Conservation (phyloP, 2,113 vertebrate genomes). For the Bubo bubo region DNA sequence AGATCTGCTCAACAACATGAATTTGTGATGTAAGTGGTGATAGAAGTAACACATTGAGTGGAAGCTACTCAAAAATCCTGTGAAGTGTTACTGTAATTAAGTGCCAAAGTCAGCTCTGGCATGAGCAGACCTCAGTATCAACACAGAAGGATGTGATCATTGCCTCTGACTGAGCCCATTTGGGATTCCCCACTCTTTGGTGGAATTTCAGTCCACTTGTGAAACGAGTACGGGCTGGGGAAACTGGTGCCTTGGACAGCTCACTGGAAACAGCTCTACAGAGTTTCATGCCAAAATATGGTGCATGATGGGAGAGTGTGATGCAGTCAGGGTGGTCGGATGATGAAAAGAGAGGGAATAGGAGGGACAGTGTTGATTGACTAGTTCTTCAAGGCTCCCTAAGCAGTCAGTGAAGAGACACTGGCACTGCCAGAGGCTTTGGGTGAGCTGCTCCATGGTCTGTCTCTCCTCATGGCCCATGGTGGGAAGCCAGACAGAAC, state of each 20-base stretch:
- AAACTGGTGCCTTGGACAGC: not conserved
- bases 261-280: not conserved
- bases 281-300: not conserved
- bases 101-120: not conserved
- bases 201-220: not conserved
- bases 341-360: fast-evolving
- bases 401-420: not conserved
- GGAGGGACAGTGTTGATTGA: not conserved
- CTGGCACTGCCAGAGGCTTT: not conserved
- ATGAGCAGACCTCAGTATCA: not conserved
- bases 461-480: not conserved
- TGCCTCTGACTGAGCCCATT: not conserved
- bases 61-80: constrained; percentile 12
- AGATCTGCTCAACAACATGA: not conserved
- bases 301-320: fast-evolving
- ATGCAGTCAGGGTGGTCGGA: not conserved
- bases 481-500: not conserved
- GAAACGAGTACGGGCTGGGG: not conserved
- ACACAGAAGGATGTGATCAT: fast-evolving
- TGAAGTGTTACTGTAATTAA: not conserved
- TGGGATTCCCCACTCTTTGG: not conserved
- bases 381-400: not conserved
- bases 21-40: not conserved
- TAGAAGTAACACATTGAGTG: constrained; percentile 28
- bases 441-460: fast-evolving